Conservation (phyloP, 2,888 invertebrate genomes). For the Zele albiditarsus region DNA sequence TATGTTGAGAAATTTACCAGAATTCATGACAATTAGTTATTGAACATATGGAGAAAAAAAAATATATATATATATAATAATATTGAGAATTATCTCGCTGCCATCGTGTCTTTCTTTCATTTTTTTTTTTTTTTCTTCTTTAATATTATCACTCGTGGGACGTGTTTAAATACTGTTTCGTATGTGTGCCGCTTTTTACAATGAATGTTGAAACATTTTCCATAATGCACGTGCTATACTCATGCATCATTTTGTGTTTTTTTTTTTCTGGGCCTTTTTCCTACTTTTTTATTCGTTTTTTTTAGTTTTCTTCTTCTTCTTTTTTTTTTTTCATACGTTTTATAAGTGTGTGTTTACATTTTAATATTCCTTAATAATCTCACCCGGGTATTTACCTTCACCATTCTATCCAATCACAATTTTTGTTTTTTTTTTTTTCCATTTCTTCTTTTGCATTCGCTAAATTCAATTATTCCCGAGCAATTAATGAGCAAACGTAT, state of each 20-base stretch:
- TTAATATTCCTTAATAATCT: constrained; percentile 32
- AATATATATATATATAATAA: background rate
- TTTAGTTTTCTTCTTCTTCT: background rate
- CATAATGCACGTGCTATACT: constrained; percentile 11
- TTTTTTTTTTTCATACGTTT: background rate
- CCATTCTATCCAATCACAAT: background rate
- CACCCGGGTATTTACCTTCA: constrained; percentile 16
- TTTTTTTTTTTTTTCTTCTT: constrained; percentile 7
- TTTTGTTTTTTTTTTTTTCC: background rate
- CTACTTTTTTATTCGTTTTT: background rate
- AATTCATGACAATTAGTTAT: constrained; percentile 2
- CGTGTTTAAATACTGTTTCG: constrained; percentile 29
- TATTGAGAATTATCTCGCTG: constrained; percentile 20
- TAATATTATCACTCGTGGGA: background rate
- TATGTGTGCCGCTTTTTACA: constrained; percentile 3
- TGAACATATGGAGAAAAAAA: background rate
- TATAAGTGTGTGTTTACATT: constrained; percentile 4
- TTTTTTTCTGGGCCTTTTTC: constrained; percentile 17
- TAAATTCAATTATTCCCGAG: no score
- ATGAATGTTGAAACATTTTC: constrained; percentile 12
- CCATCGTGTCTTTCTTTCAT: constrained; percentile 9
- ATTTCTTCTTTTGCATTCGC: background rate
- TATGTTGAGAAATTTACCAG: background rate
- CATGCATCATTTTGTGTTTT: constrained; percentile 17
- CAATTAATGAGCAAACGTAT: no score